Conservation (phyloP, 2,113 vertebrate species). For the Seriola rivoliana region DNA sequence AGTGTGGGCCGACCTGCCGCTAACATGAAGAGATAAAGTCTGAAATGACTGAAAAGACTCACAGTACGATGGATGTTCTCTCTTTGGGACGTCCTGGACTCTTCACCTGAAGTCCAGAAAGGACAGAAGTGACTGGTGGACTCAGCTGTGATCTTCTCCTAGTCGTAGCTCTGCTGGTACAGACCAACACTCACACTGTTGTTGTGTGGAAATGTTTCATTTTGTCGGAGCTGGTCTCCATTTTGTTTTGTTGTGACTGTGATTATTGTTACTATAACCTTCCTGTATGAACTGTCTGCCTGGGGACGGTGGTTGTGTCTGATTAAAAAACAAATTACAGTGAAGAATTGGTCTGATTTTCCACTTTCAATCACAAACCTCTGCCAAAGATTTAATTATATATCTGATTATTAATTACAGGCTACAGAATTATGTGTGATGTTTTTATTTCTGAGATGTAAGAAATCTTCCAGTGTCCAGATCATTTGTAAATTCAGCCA, state of each 20-base stretch:
- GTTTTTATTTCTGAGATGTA: not conserved
- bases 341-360: not conserved
- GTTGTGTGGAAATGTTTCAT: slow-evolving; percentile 46
- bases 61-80: not conserved
- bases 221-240: slow-evolving; percentile 81
- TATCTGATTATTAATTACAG: not conserved
- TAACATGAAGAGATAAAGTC: no score
- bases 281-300: slow-evolving; percentile 1
- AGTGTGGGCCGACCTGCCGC: no score
- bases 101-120: not conserved
- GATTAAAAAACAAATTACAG: not conserved
- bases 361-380: not conserved
- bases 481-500: not conserved
- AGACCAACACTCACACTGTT: not conserved
- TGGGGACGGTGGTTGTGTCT: not conserved
- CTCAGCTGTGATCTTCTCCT: not conserved
- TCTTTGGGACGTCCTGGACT: not conserved
- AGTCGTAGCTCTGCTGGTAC: slow-evolving; percentile 52
- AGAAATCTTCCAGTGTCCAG: not conserved
- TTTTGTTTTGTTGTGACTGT: slow-evolving; percentile 36
- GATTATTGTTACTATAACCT: slow-evolving; percentile 27
- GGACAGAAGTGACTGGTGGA: not conserved
- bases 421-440: not conserved
- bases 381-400: not conserved
- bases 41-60: no score